These are phyloP conservation scores for Tamias sibiricus DNA, from an alignment of 2,113 vertebrate genomes.

Conservation along the genomic window DNA sequence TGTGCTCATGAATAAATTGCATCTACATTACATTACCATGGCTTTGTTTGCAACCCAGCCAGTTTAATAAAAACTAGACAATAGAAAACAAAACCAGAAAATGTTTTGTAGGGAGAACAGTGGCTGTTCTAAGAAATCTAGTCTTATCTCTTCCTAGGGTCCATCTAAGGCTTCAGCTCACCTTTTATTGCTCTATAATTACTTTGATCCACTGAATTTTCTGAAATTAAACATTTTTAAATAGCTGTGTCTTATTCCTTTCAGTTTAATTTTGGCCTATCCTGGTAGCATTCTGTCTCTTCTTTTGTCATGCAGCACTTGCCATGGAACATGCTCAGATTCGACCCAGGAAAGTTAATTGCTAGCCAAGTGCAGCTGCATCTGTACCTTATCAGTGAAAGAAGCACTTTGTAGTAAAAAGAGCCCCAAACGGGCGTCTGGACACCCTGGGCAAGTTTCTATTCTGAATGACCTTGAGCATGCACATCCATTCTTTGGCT, in stretches of 20 bases:
- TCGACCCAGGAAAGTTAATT: slow-evolving; percentile 13
- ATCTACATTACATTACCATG: slow-evolving; percentile 52
- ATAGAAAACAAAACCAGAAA: slow-evolving; percentile 66
- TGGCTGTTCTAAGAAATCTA: not conserved
- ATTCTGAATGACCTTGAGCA: slow-evolving; percentile 13
- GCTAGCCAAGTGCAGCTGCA: not conserved
- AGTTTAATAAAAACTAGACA: slow-evolving; percentile 67
- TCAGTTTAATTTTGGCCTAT: slow-evolving; percentile 48
- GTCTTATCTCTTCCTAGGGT: slow-evolving; percentile 54
- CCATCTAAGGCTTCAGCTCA: slow-evolving; percentile 46
- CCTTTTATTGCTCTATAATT: slow-evolving; percentile 72
- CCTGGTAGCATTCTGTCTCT: not conserved
- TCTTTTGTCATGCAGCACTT: slow-evolving; percentile 33
- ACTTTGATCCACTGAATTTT: slow-evolving; percentile 68
- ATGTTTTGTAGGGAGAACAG: slow-evolving; percentile 44
- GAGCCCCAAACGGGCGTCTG: not conserved
- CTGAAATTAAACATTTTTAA: slow-evolving; percentile 70
- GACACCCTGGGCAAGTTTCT: not conserved
- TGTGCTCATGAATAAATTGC: slow-evolving; percentile 62
- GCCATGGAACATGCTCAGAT: not conserved
- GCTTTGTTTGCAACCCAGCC: slow-evolving; percentile 67
- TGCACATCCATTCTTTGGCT: not conserved
- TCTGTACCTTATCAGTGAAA: slow-evolving; percentile 35
- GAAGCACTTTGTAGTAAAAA: not conserved
- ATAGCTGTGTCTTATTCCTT: slow-evolving; percentile 50